Evolutionary conservation across 2,113 vertebrate genomes (phyloP).

Genomic region (Strix uralensis): DNA sequence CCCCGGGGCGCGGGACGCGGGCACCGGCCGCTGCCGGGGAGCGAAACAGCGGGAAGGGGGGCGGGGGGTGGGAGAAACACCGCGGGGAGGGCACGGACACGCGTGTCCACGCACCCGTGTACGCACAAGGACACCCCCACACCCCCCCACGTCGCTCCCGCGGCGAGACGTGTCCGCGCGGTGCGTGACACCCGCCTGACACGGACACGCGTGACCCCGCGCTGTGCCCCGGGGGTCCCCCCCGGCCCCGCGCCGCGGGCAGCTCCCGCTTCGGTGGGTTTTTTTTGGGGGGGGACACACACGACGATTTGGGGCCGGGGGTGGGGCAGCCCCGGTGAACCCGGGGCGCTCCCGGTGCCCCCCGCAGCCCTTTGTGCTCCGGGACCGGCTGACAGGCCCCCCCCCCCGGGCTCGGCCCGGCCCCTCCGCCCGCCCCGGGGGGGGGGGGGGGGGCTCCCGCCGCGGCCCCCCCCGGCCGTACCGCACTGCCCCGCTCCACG

Average conservation of each 20-base stretch:
- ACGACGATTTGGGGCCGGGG: background rate
- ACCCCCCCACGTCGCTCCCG: background rate
- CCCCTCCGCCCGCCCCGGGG: background rate
- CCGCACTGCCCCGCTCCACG: background rate
- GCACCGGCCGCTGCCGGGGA: background rate
- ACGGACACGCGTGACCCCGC: background rate
- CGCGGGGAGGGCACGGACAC: background rate
- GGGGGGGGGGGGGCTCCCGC: background rate
- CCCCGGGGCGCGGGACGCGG: background rate
- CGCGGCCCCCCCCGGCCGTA: background rate
- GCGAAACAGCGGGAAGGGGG: background rate
- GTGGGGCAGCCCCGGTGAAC: background rate
- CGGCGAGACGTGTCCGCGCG: background rate
- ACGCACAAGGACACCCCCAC: background rate
- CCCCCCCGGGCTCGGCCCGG: background rate
- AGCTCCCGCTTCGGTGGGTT: background rate
- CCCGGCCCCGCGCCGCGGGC: too few relatives aligned
- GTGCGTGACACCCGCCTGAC: background rate
- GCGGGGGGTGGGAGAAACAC: too few relatives aligned
- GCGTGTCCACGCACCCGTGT: background rate
- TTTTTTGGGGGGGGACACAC: too few relatives aligned
- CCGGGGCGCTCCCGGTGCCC: background rate
- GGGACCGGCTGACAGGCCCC: background rate
- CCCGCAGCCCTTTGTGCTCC: background rate
- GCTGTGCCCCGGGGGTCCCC: too few relatives aligned